phyloP scores from a whole-genome alignment of 2,888 invertebrate genomes.

The Synergus gifuensis region DNA sequence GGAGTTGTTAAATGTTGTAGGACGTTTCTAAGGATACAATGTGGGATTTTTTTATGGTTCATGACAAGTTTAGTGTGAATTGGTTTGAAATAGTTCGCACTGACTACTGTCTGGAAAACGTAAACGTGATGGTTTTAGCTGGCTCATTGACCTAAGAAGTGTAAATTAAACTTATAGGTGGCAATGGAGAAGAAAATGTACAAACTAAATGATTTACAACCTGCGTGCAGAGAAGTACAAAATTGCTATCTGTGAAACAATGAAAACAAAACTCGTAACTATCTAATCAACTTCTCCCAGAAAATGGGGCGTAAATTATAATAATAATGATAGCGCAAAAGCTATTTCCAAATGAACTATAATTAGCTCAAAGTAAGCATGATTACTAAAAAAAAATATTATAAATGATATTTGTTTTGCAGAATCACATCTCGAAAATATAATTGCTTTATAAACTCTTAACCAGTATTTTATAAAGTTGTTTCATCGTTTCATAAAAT shows the following conservation, averaged over 20 bases:
- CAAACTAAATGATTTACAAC: conserved; percentile 2
- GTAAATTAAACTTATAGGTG: conserved; percentile 4
- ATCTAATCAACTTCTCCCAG: neutral
- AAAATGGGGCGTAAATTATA: neutral
- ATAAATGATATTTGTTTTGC: neutral
- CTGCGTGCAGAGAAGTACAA: neutral
- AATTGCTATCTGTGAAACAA: neutral
- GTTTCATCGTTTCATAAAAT: neutral
- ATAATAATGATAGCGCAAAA: neutral
- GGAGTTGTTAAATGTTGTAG: neutral
- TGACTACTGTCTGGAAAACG: neutral
- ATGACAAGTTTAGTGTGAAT: conserved; percentile 15
- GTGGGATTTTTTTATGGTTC: neutral
- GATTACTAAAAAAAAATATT: neutral
- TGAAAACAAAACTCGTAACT: neutral
- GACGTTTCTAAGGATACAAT: neutral
- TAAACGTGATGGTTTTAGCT: neutral
- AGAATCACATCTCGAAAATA: neutral
- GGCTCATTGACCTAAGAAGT: conserved; percentile 26
- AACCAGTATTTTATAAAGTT: neutral
- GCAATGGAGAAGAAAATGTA: conserved; percentile 3
- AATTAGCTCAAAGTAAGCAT: too few species aligned
- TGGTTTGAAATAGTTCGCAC: conserved; percentile 28
- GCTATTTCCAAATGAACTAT: neutral
- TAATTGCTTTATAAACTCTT: neutral